Conservation (phyloP, 2,888 invertebrate genomes). For the Drosophila paranaensis region DNA sequence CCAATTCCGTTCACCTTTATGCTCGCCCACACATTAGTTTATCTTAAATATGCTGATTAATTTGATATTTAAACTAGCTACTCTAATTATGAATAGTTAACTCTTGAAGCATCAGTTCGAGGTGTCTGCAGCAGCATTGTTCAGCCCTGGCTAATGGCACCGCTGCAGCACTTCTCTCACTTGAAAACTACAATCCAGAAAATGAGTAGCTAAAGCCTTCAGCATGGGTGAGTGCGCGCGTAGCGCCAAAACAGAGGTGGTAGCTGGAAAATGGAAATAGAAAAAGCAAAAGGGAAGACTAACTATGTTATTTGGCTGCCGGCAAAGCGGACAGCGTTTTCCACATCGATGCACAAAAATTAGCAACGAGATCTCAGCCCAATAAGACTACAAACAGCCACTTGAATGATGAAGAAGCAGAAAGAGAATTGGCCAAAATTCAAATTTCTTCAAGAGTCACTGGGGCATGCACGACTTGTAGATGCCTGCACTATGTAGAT, state of each 20-base stretch:
- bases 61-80: background rate
- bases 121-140: slow-evolving; percentile 8
- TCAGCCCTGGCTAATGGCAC: slow-evolving; percentile 67
- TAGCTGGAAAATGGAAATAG: slow-evolving; percentile 22
- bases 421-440: slow-evolving; percentile 35
- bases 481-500: background rate
- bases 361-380: slow-evolving; percentile 74
- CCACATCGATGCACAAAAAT: slow-evolving; percentile 76
- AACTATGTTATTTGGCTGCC: slow-evolving; percentile 42
- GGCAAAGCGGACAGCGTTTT: slow-evolving; percentile 69
- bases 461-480: slow-evolving; percentile 6
- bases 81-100: background rate
- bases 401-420: slow-evolving; percentile 31
- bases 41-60: background rate
- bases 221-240: slow-evolving; percentile 69
- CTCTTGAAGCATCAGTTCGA: background rate
- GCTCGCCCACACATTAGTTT: background rate
- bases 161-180: slow-evolving; percentile 52
- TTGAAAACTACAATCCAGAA: slow-evolving; percentile 69
- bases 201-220: slow-evolving; percentile 51
- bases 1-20: background rate
- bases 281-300: slow-evolving; percentile 72
- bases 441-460: slow-evolving; percentile 57
- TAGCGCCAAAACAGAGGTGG: slow-evolving; percentile 38
- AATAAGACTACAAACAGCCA: slow-evolving; percentile 56